Percentiles rank a stretch among this genome's conserved stretches.
These are phyloP conservation scores for Chloropsis cyanopogon DNA, from an alignment of 2,113 vertebrate genomes.

Conservation along the genomic window DNA sequence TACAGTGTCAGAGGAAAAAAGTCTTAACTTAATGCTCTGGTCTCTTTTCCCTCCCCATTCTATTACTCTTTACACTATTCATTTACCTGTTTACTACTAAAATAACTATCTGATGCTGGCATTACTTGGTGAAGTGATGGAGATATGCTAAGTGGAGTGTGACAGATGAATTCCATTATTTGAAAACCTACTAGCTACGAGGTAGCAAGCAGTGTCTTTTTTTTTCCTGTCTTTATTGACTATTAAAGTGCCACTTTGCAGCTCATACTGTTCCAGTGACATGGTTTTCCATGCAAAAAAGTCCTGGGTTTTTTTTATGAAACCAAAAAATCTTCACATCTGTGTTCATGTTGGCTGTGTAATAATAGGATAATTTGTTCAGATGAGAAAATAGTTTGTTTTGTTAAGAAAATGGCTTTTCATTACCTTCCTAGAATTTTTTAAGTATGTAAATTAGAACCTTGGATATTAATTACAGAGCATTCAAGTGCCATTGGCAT, in stretches of 20 bases:
- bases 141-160: slow-evolving; percentile 58
- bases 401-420: slow-evolving; percentile 7
- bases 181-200: slow-evolving; percentile 53
- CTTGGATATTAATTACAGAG: neutral
- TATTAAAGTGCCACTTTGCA: slow-evolving; percentile 51
- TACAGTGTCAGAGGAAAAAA: neutral
- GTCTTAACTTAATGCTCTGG: slow-evolving; percentile 15
- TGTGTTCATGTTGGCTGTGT: neutral
- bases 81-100: slow-evolving; percentile 63
- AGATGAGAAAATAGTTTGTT: neutral
- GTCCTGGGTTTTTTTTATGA: neutral
- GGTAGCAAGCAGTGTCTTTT: slow-evolving; percentile 26
- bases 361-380: neutral
- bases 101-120: slow-evolving; percentile 42
- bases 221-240: slow-evolving; percentile 53
- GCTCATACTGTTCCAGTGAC: neutral
- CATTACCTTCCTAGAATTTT: neutral
- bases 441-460: neutral
- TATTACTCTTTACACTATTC: slow-evolving; percentile 30
- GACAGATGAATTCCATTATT: slow-evolving; percentile 69
- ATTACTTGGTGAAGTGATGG: slow-evolving; percentile 43
- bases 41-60: neutral
- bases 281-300: slow-evolving; percentile 8
- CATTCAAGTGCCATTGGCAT: neutral
- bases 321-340: neutral